Base-by-base conservation (phyloP, 2,888 invertebrate genomes). In the Polietes domitor region DNA sequence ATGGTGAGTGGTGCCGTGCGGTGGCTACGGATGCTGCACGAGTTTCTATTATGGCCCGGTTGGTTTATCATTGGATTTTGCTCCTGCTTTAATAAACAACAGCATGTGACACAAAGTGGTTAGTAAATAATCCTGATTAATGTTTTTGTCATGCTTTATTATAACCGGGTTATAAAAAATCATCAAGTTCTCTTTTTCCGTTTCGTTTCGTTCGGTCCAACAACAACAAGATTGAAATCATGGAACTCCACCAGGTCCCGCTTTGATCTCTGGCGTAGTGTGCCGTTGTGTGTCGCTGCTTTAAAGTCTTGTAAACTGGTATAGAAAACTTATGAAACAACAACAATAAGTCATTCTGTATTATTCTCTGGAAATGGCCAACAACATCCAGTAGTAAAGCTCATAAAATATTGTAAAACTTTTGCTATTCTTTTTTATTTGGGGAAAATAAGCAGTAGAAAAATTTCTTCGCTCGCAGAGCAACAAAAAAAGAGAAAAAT, bases 121-220 rank as follows among this genome's bases (percentile, higher is more conserved):
- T 79, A 82, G 85, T 82, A 85, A 84, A 84, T 85, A 86, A 85
- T 85, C 73, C 83, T 85, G 86, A 86, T 86, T 85, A 85, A 86
- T 86, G 86, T 84, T 83, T 86, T 83, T 83, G 86, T 86, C 83
- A 84, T 85, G 83, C 74, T 80, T 82, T 82, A 80, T 82, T 83
- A 84, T 77, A 82, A 84, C 76, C 77, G 82, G 71, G 50, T 58
- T 74, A 79, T 79, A 82, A 84, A 84, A 86, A 78, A 80, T 80
- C 73, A 82, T 81, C 65, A 58, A 74, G 12, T 77, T 79, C 73
- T 74, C 79, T 71, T 28, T 21, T 53, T 32, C 2, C 28, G 7
- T 72, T 53, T 71, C 28, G 19, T 65, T 68, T 24, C 32, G 41
- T 17, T 43, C 24, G 47, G 26, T 24, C 9, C 47, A 65, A 50